Conservation (phyloP, 1,140 invertebrate genomes). For the Penaeus indicus region DNA sequence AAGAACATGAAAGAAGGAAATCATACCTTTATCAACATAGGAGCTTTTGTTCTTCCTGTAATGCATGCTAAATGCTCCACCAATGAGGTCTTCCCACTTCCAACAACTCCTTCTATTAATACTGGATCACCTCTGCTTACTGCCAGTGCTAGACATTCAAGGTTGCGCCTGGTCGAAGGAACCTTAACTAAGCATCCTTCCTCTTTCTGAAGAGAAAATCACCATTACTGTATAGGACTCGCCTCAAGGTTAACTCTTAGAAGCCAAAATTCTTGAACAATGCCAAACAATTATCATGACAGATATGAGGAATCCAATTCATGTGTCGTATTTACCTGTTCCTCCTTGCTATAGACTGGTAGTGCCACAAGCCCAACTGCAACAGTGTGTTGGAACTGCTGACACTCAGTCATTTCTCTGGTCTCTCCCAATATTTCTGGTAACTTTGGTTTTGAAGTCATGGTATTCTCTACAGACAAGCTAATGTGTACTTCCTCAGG, state of each 20-base stretch:
- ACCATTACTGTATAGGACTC: neutral
- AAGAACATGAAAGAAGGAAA: conserved; percentile 21
- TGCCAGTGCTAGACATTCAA: conserved; percentile 77
- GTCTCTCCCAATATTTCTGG: conserved; percentile 22
- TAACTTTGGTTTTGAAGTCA: neutral
- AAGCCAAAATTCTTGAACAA: neutral
- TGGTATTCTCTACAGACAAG: conserved; percentile 33
- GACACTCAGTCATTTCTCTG: neutral
- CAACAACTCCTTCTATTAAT: conserved; percentile 90
- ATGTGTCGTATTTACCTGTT: conserved; percentile 23
- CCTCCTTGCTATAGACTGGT: conserved; percentile 33
- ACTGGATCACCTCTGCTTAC: conserved; percentile 82
- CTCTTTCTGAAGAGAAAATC: conserved; percentile 33
- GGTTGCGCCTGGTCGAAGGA: conserved; percentile 46
- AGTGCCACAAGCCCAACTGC: conserved; percentile 34
- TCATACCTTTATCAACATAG: conserved; percentile 68
- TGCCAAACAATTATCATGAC: neutral
- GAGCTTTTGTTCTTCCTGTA: conserved; percentile 77
- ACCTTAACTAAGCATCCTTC: conserved; percentile 39
- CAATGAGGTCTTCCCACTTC: conserved; percentile 93
- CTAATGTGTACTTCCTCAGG: conserved; percentile 29
- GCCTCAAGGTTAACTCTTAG: too few relatives aligned
- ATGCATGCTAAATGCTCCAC: conserved; percentile 88
- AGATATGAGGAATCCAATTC: neutral
- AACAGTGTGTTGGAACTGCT: conserved; percentile 17